Evolutionary conservation across 2,888 invertebrate genomes (phyloP).

Genomic region (Neoaliturus tenellus): DNA sequence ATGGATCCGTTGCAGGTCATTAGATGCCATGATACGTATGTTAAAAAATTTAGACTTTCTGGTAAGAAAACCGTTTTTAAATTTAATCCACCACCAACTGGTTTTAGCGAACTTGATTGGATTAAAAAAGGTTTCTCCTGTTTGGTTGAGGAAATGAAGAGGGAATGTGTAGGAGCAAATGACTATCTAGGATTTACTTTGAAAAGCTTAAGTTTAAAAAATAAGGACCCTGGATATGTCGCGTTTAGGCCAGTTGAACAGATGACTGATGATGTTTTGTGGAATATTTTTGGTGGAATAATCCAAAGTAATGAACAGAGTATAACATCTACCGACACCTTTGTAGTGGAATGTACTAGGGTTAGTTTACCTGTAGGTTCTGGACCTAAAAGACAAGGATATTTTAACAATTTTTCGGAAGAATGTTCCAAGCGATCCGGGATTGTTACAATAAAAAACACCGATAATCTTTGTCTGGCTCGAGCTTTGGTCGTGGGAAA

Average conservation of each 20-base stretch:
- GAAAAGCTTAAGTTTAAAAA: neutral
- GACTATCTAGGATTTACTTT: constrained; percentile 21
- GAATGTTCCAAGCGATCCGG: constrained; percentile 57
- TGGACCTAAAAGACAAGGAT: constrained; percentile 35
- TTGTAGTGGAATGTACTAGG: constrained; percentile 55
- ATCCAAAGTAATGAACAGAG: constrained; percentile 13
- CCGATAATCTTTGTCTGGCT: constrained; percentile 57
- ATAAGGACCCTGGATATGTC: constrained; percentile 18
- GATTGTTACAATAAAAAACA: constrained; percentile 62
- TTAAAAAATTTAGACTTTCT: neutral
- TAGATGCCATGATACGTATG: constrained; percentile 20
- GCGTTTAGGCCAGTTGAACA: constrained; percentile 22
- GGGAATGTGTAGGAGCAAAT: neutral
- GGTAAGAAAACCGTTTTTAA: constrained; percentile 22
- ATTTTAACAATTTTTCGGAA: constrained; percentile 57
- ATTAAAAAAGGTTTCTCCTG: neutral
- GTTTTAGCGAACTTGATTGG: neutral
- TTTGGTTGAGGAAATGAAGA: constrained; percentile 4
- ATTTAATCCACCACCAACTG: neutral
- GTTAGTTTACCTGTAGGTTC: constrained; percentile 44
- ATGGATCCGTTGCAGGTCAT: too few relatives aligned
- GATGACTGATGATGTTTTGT: constrained; percentile 13
- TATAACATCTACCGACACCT: neutral
- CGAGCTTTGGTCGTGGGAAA: constrained; percentile 59
- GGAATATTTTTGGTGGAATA: constrained; percentile 47